A percentile compares a stretch with the other conserved stretches of the same genome.
Evolutionary conservation across 1,140 invertebrate species (phyloP).

Genomic region (Agraylea sexmaculata): DNA sequence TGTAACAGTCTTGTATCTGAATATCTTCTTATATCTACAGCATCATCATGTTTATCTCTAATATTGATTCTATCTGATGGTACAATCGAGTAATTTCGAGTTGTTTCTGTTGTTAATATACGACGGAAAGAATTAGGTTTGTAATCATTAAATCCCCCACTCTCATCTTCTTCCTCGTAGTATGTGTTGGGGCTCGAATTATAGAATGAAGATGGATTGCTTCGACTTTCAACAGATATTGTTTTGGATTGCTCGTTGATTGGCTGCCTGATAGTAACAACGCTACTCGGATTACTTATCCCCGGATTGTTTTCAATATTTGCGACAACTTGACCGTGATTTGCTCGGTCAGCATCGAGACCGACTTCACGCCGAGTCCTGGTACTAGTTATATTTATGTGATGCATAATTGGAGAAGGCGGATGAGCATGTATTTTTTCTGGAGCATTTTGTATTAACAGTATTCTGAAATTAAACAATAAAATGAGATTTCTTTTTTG

Average conservation of each 20-base stretch:
- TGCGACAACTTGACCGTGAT: constrained; percentile 40
- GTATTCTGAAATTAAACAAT: constrained; percentile 56
- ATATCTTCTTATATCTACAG: constrained; percentile 28
- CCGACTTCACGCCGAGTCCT: constrained; percentile 27
- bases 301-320: constrained; percentile 47
- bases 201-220: constrained; percentile 10
- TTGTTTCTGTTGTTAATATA: constrained; percentile 25
- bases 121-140: constrained; percentile 30
- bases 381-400: constrained; percentile 24
- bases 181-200: constrained; percentile 11
- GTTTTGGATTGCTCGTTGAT: constrained; percentile 18
- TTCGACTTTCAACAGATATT: constrained; percentile 5
- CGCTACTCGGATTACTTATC: constrained; percentile 24
- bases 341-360: constrained; percentile 15
- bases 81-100: constrained; percentile 19
- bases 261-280: constrained; percentile 14
- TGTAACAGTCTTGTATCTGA: constrained; percentile 36
- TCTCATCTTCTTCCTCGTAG: constrained; percentile 37
- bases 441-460: constrained; percentile 82
- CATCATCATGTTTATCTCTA: constrained; percentile 20
- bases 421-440: constrained; percentile 51
- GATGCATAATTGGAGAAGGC: constrained; percentile 39
- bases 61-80: constrained; percentile 20
- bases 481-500: no score
- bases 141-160: constrained; percentile 37